Percentiles rank a stretch among this genome's conserved stretches.
These are phyloP conservation scores for Apogon talboti DNA, from an alignment of 2,797 vertebrate genomes.

Conservation along the genomic window DNA sequence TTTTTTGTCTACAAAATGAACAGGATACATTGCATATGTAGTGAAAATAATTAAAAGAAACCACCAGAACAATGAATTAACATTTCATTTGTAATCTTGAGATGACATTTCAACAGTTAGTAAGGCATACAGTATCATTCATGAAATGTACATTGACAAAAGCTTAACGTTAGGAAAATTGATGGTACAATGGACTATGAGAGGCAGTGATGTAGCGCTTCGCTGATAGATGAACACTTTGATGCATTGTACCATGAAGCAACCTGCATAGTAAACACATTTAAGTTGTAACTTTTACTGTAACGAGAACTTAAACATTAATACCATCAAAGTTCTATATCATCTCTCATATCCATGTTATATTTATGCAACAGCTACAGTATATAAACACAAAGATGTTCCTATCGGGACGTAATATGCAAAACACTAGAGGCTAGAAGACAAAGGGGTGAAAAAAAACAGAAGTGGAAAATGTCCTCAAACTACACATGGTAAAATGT, in stretches of 20 bases:
- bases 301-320: background rate
- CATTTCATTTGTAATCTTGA: constrained; percentile 31
- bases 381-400: too few species aligned
- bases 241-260: background rate
- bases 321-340: too few species aligned
- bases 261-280: background rate
- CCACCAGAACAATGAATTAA: constrained; percentile 12
- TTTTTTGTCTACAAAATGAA: background rate
- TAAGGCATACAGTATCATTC: constrained; percentile 26
- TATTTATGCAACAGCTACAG: too few species aligned
- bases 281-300: background rate
- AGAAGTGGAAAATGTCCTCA: background rate
- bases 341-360: too few species aligned
- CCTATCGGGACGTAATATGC: background rate
- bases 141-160: constrained; percentile 28
- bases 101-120: constrained; percentile 16
- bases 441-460: background rate
- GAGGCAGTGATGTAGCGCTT: background rate
- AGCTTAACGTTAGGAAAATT: constrained; percentile 3
- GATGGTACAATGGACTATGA: background rate
- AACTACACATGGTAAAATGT: background rate
- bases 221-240: background rate
- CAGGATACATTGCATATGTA: background rate
- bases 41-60: constrained; percentile 25
- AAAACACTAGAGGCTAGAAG: too few species aligned